Base-by-base conservation (phyloP, 2,888 invertebrate genomes). In the Cantharis nigra region DNA sequence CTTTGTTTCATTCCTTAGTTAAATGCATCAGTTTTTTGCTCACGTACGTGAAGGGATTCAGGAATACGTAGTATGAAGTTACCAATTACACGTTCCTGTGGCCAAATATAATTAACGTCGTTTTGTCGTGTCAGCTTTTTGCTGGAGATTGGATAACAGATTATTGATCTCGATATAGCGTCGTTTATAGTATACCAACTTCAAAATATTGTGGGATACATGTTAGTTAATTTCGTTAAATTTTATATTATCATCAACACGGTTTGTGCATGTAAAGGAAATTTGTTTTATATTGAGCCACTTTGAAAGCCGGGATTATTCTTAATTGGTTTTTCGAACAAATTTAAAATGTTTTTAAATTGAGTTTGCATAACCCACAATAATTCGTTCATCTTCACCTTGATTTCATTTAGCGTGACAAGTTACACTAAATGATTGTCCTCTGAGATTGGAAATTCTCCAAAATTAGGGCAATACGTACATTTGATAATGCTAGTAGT, bases 41-140 rank as follows among this genome's bases (percentile, higher is more conserved):
- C 81, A 81, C 81, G 81, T 81, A 78, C 75, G 14, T 23, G 64
- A n/a, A 28, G 77, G 77, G 76, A 80, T 80, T 76, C 71, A 76
- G 63, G 74, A 71, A 76, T 74, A 73, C 71, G 67, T 18, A 72
- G 79, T 81, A 81, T 82, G 79, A 79, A 76, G 81, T 82, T 82
- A 82, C 82, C 82, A 82, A 82, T 82, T 82, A 82, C 81, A 81
- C 78, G 79, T 80, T 79, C 78, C 78, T 81, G 79, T 79, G 78
- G 79, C 79, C 80, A 81, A 78, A 81, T 81, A 81, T 81, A 81
- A 82, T 82, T 82, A 82, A 81, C 82, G 76, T 82, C 82, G 80
- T 82, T 82, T 78, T 78, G 78, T 78, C 78, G 74, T 70, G 78
- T 74, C 76, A 78, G 76, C 74, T 76, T 71, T 78, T 78, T 78